Base-by-base conservation (phyloP, 2,113 vertebrate species). In the Delphinus delphis region DNA sequence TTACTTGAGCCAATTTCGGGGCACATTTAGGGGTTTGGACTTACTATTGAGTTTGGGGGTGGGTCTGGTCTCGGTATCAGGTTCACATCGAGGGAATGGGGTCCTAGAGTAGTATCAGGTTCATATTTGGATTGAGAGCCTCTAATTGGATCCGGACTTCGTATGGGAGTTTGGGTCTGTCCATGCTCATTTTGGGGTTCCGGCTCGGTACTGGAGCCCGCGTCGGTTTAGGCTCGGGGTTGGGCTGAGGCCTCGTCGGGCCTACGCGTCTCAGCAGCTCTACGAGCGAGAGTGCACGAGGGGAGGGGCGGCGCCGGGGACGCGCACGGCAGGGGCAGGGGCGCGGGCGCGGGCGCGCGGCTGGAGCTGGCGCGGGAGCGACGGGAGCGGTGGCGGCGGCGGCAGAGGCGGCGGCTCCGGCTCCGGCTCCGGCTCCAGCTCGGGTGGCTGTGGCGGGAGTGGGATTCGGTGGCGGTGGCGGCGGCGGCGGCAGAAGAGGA, bases 321-420 rank as follows among this genome's bases (percentile, higher is more conserved):
- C 97, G 97, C 96, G 92, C 97, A 97, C 97, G 97, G 97, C 96
- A 93, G 97, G 96, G 95, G 96, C 90, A 83, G 82, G 96, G 97
- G 96, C 97, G 97, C 97, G 95, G 92, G 98, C 94, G 87, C 91
- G 97, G 71, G 84, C 95, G 95, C 97, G 98, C 96, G 92, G 82
- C 97, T 90, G 95, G 97, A 94, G 94, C 98, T 96, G 98, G 97
- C 95, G 97, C 97, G 97, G 97, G 96, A 97, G 97, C 97, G 95
- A 89, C 86, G 47, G 95, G 79, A 87, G 89, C 88, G 93, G 97
- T 36, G 88, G 96, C 38, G 87, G 95, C 74, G 60, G 70, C 58
- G 84, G 79, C 88, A 55, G 88, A 73, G n/a, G 28, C 47, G 28
- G 15, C 10, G 55, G 83, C 82, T 88, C 88, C 55, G 21, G 95